Evolutionary conservation across 2,797 vertebrate species (phyloP).

Genomic region (Hippopotamyrus pictus): DNA sequence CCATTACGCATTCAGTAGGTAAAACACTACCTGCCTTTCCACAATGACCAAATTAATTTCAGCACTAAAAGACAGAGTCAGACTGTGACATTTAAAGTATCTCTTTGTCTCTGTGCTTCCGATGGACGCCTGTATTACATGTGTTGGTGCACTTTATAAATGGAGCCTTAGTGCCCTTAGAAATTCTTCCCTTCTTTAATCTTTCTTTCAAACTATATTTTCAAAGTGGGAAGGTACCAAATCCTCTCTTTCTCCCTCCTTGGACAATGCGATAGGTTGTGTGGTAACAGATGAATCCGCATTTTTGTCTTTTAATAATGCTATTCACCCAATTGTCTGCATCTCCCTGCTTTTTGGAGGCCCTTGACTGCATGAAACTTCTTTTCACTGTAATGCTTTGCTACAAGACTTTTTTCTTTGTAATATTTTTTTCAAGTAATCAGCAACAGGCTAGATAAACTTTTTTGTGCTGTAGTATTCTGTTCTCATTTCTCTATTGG

Average conservation of each 20-base stretch:
- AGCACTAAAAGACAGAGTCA: neutral
- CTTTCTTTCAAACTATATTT: neutral
- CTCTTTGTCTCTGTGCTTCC: neutral
- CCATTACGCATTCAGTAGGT: neutral
- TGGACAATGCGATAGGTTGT: neutral
- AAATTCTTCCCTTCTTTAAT: neutral
- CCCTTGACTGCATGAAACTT: neutral
- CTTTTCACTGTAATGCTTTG: neutral
- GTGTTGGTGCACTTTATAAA: neutral
- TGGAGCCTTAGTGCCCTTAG: neutral
- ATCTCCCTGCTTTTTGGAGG: neutral
- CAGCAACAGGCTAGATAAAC: neutral
- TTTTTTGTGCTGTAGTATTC: neutral
- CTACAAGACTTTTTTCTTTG: neutral
- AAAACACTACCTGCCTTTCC: neutral
- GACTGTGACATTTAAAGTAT: conserved; percentile 5
- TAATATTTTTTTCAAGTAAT: neutral
- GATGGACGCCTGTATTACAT: neutral
- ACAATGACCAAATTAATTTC: neutral
- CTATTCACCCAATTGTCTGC: neutral
- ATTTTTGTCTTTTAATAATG: neutral
- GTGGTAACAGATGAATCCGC: neutral
- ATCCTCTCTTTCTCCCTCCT: neutral
- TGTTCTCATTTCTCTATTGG: neutral
- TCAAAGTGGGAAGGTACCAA: neutral